Evolutionary conservation across 1,140 invertebrate species (phyloP), one percentile per base, ranked within the genome.

Genomic region (Melanaphis sacchari): DNA sequence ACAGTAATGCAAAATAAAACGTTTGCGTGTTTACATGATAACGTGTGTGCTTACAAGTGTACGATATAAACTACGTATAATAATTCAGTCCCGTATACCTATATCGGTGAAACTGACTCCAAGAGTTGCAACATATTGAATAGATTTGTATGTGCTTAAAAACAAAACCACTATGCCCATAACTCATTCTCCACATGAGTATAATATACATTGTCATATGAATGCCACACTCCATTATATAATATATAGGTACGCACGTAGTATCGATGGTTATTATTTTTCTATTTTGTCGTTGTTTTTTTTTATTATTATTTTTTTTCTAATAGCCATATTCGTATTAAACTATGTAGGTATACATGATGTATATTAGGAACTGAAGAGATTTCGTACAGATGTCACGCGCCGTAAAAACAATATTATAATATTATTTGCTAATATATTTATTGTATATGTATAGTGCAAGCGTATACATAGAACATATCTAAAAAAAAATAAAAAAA

Each of bases 51-150:
- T 6, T 38, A 24, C 76, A 22, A 76, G 59, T 76, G n/a, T 0
- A n/a, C 59, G 4, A n/a, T 76, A 66, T 76, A 7, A n/a, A 21
- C 15, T 66, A 66, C n/a, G n/a, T n/a, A n/a, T 66, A 66, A 49
- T 49, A 46, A 43, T 46, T 18, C 18, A 49, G 46, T 49, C 46
- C 3, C 22, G 22, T 59, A 59, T 82, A 84, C 31, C 40, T 76
- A 76, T 82, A 84, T 41, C 40, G 24, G 9, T 3, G 24, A 82
- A 24, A 82, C 22, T 9, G 36, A 24, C 76, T 38, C 38, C 22
- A 8, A 43, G 41, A 87, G 41, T 87, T 43, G 84, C 15, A 26
- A 87, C 84, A 87, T 87, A 87, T 87, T 87, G 84, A 87, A 87
- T 31, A 87, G 9, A 87, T 87, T 43, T 87, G 26, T 43, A 43